Evolutionary conservation across 2,113 vertebrate species (phyloP).

Genomic region (Noctilio leporinus): DNA sequence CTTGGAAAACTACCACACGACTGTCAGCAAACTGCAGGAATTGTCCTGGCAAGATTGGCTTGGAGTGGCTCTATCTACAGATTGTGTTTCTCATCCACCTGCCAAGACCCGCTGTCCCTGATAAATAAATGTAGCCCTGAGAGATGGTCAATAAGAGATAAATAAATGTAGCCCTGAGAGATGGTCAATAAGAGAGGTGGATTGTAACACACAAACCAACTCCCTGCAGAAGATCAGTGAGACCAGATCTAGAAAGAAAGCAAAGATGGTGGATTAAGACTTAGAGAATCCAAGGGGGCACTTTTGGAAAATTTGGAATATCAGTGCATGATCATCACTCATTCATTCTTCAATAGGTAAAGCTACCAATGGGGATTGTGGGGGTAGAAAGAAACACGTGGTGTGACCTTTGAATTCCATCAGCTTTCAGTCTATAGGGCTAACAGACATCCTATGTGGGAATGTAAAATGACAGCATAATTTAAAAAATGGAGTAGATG

Average conservation of each 20-base stretch:
- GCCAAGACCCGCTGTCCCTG: slow-evolving; percentile 58
- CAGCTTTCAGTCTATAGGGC: neutral
- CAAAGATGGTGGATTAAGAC: neutral
- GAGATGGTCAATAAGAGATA: slow-evolving; percentile 37
- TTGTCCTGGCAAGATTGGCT: slow-evolving; percentile 21
- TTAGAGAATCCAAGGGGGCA: neutral
- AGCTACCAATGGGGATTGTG: neutral
- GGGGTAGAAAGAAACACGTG: neutral
- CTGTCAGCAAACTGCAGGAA: slow-evolving; percentile 38
- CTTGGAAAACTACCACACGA: slow-evolving; percentile 23
- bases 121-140: slow-evolving; percentile 50
- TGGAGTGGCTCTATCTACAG: slow-evolving; percentile 53
- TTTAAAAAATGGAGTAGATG: neutral
- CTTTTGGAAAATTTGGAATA: neutral
- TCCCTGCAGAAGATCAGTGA: neutral
- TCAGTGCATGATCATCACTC: neutral
- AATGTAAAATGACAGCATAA: neutral
- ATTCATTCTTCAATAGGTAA: neutral
- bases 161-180: slow-evolving; percentile 35
- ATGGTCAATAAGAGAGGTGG: slow-evolving; percentile 32
- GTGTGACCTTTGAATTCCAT: neutral
- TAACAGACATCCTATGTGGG: neutral
- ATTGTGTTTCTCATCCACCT: slow-evolving; percentile 54
- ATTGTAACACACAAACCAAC: neutral
- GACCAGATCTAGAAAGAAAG: neutral